Conservation (phyloP, 2,888 invertebrate species). For the Nemapogon koenigi region DNA sequence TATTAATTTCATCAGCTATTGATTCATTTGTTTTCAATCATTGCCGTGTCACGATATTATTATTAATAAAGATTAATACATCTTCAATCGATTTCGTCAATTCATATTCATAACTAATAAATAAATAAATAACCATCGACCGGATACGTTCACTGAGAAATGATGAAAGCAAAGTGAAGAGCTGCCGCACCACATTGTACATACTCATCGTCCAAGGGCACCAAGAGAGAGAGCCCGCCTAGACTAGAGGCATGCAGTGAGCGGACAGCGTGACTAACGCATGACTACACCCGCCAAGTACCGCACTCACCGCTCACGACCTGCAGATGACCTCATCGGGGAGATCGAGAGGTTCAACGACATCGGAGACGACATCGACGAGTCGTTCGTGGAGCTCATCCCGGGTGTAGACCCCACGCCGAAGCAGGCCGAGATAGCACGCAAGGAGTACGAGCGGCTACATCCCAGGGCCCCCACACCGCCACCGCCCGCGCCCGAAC, state of each 20-base stretch:
- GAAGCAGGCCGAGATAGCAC: constrained; percentile 34
- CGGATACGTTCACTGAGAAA: no score
- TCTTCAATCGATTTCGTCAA: no score
- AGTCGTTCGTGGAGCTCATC: constrained; percentile 86
- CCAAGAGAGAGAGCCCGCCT: no score
- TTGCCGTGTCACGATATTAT: no score
- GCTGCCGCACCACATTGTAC: no score
- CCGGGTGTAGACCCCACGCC: constrained; percentile 60
- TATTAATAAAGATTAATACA: no score
- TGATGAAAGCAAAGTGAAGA: no score
- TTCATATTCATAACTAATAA: no score
- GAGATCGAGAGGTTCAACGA: constrained; percentile 92
- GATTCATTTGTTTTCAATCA: no score
- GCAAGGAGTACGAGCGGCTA: constrained; percentile 20
- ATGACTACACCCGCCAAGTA: constrained; percentile 15
- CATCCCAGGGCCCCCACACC: constrained; percentile 26
- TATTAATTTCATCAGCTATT: constrained; percentile 60
- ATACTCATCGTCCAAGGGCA: no score
- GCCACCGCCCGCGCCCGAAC: constrained; percentile 34
- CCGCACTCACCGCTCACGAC: constrained; percentile 26
- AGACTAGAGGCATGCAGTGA: background rate
- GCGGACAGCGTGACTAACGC: constrained; percentile 13
- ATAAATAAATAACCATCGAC: no score
- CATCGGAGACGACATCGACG: constrained; percentile 92
- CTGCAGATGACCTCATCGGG: constrained; percentile 81